A percentile compares a stretch with the other conserved stretches of the same genome.
Evolutionary conservation across 2,797 vertebrate genomes (phyloP).

Genomic region (Anisognathus igniventris): DNA sequence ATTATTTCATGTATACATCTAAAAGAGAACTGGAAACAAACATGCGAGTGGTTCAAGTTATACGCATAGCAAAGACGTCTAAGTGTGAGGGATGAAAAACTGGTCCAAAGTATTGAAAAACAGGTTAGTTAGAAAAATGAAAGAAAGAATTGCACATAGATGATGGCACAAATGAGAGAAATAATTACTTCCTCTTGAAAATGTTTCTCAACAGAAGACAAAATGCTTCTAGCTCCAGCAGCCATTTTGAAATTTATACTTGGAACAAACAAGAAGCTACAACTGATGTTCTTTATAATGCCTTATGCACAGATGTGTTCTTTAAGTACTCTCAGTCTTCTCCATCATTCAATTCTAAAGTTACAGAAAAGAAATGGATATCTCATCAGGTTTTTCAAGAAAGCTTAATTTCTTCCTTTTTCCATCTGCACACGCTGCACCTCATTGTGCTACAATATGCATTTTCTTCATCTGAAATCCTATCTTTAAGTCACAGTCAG

Average conservation of each 20-base stretch:
- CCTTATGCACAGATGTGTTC: background rate
- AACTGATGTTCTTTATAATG: background rate
- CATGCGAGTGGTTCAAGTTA: background rate
- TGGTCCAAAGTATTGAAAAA: background rate
- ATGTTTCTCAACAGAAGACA: background rate
- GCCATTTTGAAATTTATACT: background rate
- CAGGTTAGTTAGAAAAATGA: background rate
- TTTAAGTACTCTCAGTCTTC: background rate
- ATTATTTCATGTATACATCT: background rate
- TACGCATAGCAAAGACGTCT: background rate
- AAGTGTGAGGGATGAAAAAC: background rate
- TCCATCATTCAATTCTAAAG: background rate
- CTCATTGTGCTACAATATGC: background rate
- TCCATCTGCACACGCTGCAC: accelerated
- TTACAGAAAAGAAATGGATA: background rate
- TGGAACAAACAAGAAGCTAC: background rate
- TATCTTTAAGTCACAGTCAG: background rate
- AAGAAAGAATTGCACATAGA: background rate
- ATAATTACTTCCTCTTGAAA: background rate
- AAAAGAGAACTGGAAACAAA: background rate
- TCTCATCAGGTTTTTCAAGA: background rate
- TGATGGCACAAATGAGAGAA: background rate
- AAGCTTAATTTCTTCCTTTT: background rate
- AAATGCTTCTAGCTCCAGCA: background rate
- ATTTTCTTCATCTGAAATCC: background rate